These are phyloP conservation scores for Mycteria americana DNA, from an alignment of 2,797 vertebrate species.

Conservation along the genomic window DNA sequence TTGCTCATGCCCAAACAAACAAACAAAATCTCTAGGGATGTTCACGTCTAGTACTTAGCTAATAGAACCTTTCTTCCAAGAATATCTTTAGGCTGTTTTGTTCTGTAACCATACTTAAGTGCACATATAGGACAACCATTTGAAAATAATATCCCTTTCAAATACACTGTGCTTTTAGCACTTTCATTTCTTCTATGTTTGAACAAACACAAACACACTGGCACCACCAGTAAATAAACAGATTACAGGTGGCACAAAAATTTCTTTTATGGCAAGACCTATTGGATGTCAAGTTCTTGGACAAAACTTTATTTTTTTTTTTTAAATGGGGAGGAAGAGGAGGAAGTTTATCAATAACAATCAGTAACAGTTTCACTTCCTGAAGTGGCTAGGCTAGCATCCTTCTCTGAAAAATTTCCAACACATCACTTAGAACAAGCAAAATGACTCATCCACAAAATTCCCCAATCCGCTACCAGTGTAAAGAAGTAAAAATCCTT, in stretches of 20 bases:
- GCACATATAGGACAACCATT: not conserved
- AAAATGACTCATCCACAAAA: not conserved
- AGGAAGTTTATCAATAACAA: not conserved
- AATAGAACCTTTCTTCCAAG: not conserved
- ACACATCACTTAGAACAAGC: not conserved
- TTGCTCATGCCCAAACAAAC: not conserved
- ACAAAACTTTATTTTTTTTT: not conserved
- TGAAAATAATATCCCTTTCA: not conserved
- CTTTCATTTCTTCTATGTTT: not conserved
- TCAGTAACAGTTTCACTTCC: not conserved
- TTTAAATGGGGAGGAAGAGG: not conserved
- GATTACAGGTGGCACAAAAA: not conserved
- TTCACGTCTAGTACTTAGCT: not conserved
- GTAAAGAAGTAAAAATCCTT: not conserved
- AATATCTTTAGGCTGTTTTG: not conserved
- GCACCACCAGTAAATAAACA: not conserved
- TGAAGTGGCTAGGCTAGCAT: not conserved
- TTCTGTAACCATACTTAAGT: not conserved
- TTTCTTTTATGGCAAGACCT: not conserved
- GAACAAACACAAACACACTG: not conserved
- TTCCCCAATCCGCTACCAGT: not conserved
- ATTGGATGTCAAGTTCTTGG: not conserved
- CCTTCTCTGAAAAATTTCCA: not conserved
- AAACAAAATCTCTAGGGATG: not conserved
- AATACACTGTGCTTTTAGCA: not conserved